phyloP scores from a whole-genome alignment of 2,113 vertebrate genomes.

The Phylloscopus whistleri region DNA sequence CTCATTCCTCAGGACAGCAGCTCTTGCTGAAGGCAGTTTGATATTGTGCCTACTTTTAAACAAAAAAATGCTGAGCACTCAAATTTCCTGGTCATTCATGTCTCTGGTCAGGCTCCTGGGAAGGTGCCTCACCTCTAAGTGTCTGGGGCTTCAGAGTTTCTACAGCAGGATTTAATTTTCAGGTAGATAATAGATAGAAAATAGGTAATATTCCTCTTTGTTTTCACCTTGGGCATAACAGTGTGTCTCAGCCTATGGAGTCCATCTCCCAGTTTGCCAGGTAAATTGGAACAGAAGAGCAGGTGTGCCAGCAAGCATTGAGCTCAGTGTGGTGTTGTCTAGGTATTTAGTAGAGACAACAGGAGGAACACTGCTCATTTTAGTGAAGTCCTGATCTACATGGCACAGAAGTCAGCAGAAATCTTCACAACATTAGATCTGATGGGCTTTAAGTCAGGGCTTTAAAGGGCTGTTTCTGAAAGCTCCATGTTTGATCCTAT shows the following conservation, averaged over 20 bases:
- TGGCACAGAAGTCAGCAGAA: not conserved
- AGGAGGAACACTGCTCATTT: not conserved
- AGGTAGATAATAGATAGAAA: not conserved
- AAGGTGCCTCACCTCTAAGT: not conserved
- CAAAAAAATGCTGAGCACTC: not conserved
- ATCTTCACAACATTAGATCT: not conserved
- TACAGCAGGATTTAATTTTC: not conserved
- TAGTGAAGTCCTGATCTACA: not conserved
- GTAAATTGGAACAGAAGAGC: not conserved
- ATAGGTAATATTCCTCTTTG: not conserved
- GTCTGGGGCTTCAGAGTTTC: not conserved
- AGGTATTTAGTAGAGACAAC: not conserved
- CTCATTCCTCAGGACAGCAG: not conserved
- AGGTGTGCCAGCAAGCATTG: not conserved
- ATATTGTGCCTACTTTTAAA: not conserved
- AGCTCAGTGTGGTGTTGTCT: not conserved
- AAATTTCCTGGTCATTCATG: fast-evolving
- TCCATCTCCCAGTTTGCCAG: not conserved
- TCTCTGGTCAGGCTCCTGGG: not conserved
- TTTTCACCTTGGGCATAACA: not conserved
- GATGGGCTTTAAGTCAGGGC: not conserved
- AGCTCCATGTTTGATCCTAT: conserved; percentile 30
- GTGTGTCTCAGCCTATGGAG: not conserved
- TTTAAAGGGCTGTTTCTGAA: not conserved
- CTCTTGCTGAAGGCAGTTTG: not conserved